Conservation (phyloP, 2,113 vertebrate species). For the Hydrolagus affinis region DNA sequence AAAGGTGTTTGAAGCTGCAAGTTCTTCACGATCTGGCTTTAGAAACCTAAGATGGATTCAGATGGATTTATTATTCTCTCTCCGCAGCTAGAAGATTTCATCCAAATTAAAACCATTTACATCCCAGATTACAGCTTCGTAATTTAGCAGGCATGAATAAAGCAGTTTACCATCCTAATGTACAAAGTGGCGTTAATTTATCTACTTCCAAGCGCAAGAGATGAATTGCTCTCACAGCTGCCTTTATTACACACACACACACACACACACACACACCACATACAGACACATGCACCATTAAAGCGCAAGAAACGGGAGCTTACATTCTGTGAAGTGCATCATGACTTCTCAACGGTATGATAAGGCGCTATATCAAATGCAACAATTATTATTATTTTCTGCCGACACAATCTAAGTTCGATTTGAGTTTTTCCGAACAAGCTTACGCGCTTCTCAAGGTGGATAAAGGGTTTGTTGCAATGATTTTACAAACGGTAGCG, state of each 20-base stretch:
- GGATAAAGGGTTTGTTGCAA: constrained; percentile 13
- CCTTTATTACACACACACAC: not conserved
- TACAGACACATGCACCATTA: not conserved
- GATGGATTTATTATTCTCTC: not conserved
- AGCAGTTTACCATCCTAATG: constrained; percentile 13
- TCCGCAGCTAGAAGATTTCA: not conserved
- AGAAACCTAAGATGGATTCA: too few relatives aligned
- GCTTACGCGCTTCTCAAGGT: not conserved
- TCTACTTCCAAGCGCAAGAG: constrained; percentile 22
- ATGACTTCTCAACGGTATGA: too few relatives aligned
- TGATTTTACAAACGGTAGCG: not conserved
- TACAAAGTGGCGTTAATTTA: constrained; percentile 9
- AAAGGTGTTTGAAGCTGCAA: too few relatives aligned
- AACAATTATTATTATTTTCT: too few relatives aligned
- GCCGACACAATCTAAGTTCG: constrained; percentile 7
- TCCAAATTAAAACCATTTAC: constrained; percentile 13
- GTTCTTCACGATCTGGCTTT: too few relatives aligned
- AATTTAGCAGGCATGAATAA: constrained; percentile 19
- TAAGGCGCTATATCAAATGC: too few relatives aligned
- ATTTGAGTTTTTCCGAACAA: constrained; percentile 19
- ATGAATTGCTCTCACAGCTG: constrained; percentile 5
- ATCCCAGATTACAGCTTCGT: not conserved
- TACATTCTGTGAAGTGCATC: too few relatives aligned
- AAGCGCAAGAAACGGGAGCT: constrained; percentile 6
- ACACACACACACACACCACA: not conserved